phyloP scores from a whole-genome alignment of 37 sponge, comb jelly and placozoan species.

The Ianthella basta region DNA sequence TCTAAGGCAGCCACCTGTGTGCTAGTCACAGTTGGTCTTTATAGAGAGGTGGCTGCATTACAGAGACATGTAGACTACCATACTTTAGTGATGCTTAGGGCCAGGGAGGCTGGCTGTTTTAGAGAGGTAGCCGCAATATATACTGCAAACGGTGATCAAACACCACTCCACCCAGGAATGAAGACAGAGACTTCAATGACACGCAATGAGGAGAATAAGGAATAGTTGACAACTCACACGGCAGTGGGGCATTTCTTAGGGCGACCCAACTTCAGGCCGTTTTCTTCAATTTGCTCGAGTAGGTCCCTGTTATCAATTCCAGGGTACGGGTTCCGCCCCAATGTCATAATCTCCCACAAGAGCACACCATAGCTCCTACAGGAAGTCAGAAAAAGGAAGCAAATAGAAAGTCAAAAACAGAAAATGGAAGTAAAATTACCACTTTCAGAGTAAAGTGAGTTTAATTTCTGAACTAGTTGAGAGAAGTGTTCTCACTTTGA shows the following conservation, averaged over 20 bases:
- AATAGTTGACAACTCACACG: not conserved
- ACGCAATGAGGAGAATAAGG: not conserved
- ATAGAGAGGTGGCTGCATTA: too few relatives aligned
- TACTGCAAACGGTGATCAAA: too few relatives aligned
- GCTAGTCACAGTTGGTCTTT: too few relatives aligned
- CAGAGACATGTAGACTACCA: too few relatives aligned
- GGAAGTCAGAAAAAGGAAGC: not conserved
- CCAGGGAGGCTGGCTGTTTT: too few relatives aligned
- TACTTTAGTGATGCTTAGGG: too few relatives aligned
- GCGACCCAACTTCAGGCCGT: constrained; percentile 55
- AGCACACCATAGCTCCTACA: constrained; percentile 88
- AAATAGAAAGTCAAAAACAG: not conserved
- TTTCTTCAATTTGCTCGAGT: constrained; percentile 78
- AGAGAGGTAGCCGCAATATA: too few relatives aligned
- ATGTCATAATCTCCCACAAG: constrained; percentile 89
- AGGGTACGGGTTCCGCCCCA: constrained; percentile 86
- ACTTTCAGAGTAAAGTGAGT: not conserved
- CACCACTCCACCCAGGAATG: too few relatives aligned
- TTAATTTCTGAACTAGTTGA: not conserved
- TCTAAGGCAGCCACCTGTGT: too few relatives aligned
- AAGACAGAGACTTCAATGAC: not conserved
- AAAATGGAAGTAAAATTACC: not conserved
- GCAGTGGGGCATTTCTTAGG: constrained; percentile 62
- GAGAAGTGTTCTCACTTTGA: too few relatives aligned
- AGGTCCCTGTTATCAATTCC: constrained; percentile 87